A percentile compares a stretch with the other conserved stretches of the same genome.
Conservation (phyloP, 2,113 vertebrate species). For the Anseranas semipalmata region DNA sequence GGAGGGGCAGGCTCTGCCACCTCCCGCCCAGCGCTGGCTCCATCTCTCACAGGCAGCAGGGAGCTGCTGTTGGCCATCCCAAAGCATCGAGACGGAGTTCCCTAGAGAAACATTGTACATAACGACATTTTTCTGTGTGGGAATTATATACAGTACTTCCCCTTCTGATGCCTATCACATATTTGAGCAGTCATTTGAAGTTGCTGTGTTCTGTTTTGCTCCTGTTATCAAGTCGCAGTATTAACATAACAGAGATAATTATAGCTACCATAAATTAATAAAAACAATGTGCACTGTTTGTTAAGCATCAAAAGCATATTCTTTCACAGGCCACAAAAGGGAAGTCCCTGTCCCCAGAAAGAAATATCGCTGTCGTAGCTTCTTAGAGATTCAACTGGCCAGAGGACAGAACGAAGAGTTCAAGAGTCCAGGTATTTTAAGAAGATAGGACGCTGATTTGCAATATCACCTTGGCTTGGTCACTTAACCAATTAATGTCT, state of each 20-base stretch:
- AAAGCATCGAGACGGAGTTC: neutral
- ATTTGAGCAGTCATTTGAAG: slow-evolving; percentile 29
- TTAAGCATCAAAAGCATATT: neutral
- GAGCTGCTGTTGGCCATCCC: neutral
- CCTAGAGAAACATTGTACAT: slow-evolving; percentile 36
- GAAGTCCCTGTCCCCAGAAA: neutral
- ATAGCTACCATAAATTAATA: slow-evolving; percentile 33
- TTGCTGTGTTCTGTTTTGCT: slow-evolving; percentile 10
- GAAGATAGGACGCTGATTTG: neutral
- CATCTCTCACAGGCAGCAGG: neutral
- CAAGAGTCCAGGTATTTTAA: neutral
- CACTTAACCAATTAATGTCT: neutral
- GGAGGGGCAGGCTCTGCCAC: neutral
- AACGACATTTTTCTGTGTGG: slow-evolving; percentile 61
- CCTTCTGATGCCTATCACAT: slow-evolving; percentile 55
- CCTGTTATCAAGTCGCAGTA: slow-evolving; percentile 24
- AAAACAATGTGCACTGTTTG: neutral
- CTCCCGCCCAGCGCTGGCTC: neutral
- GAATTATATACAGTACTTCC: slow-evolving; percentile 59
- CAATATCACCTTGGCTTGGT: neutral
- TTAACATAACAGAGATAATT: slow-evolving; percentile 43
- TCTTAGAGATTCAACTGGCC: neutral
- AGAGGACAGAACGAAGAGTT: neutral
- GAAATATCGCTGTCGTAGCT: neutral
- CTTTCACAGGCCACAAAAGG: neutral